A percentile compares a stretch with the other conserved stretches of the same genome.
These are phyloP conservation scores for Melanchra persicariae DNA, from an alignment of 2,888 invertebrate genomes.

Conservation along the genomic window DNA sequence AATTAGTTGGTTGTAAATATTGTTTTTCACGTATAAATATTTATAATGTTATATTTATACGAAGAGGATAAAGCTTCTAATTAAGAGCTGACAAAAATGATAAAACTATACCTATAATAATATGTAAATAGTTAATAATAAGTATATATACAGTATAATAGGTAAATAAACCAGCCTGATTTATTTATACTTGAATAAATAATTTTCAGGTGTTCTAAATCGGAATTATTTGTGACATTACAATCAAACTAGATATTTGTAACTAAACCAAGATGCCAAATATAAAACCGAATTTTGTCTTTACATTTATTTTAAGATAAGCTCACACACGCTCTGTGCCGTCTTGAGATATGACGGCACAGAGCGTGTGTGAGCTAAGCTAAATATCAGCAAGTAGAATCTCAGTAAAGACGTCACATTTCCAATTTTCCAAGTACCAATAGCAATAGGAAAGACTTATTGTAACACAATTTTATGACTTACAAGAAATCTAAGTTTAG, in stretches of 20 bases:
- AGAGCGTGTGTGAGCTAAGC: no score
- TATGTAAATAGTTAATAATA: no score
- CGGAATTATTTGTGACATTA: no score
- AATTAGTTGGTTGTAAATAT: neutral
- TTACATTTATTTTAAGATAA: neutral
- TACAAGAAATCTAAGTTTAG: slow-evolving; percentile 34
- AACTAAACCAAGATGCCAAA: no score
- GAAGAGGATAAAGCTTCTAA: slow-evolving; percentile 1
- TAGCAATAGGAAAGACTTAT: slow-evolving; percentile 20
- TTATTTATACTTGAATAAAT: no score
- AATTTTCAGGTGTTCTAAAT: no score
- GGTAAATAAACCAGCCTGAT: no score
- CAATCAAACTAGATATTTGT: no score
- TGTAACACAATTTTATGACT: slow-evolving; percentile 25
- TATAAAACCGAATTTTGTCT: neutral
- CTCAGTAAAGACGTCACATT: neutral
- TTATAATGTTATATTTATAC: neutral
- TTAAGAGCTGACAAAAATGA: no score
- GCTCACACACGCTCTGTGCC: neutral
- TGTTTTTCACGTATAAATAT: neutral
- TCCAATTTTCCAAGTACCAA: neutral
- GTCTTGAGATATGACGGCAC: no score
- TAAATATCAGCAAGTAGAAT: slow-evolving; percentile 4
- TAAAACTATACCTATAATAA: no score
- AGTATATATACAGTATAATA: no score